Evolutionary conservation across 2,888 invertebrate genomes (phyloP), one percentile per base, ranked within the genome.

Genomic region (Pandemis corylana): DNA sequence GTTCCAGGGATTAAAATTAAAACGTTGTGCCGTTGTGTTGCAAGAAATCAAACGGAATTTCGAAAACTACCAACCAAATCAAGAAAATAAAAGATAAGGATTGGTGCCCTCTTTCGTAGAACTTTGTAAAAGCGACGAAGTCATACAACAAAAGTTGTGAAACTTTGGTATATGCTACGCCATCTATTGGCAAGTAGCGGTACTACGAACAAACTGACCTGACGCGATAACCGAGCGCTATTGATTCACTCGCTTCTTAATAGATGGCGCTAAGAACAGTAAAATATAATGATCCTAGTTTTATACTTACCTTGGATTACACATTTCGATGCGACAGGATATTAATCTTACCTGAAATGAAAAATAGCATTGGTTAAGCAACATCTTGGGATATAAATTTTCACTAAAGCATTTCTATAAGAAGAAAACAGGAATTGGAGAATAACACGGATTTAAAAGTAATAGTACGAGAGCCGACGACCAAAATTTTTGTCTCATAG

Each of bases 241-340:
- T 63, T 46, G 49, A 36, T 84, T 28, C 68, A 0, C 9, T 3
- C 0, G 5, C 5, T 41, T 3, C 36, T 56, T 13, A 44, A 79
- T 75, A 89, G 89, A 84, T 88, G 88, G 88, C 88, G 88, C 83
- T 88, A 76, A 72, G 42, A 56, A 73, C 63, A 66, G 6, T 7
- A 36, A 5, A 10, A 3, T 20, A 20, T 36, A 20, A 20, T 0
- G 20, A 41, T 7, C 3, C n/a, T 7, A 1, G 36, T 36, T n/a
- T 46, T 9, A 15, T 61, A 64, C 62, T 73, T 68, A 73, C 72
- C 68, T 64, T 56, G 0, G 46, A 12, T 15, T 28, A 36, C 12
- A 6, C 36, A 51, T 7, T 41, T 20, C 28, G 41, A 4, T 7
- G 46, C 28, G 41, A 44, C 63, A 44, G 69, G 5, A 51, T n/a